Percentiles rank a stretch among this genome's conserved stretches.
Evolutionary conservation across 2,888 invertebrate species (phyloP).

Genomic region (Tiphia femorata): DNA sequence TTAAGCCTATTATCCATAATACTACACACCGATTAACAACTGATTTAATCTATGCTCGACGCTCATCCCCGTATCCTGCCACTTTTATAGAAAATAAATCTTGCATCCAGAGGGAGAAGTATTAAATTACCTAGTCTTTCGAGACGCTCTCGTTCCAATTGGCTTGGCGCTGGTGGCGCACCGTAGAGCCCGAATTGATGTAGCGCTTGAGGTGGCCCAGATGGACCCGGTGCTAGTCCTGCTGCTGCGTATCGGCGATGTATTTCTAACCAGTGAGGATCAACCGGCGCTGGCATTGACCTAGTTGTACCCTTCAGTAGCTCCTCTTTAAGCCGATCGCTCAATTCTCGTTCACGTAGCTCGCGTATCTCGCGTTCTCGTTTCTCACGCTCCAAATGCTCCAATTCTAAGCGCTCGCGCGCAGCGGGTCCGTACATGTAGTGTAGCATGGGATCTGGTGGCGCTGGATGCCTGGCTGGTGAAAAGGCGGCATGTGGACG

Average conservation of each 20-base stretch:
- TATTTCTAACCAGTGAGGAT: slow-evolving; percentile 90
- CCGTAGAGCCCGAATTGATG: slow-evolving; percentile 80
- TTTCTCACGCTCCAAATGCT: slow-evolving; percentile 68
- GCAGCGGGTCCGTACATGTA: slow-evolving; percentile 87
- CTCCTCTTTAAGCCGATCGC: slow-evolving; percentile 90
- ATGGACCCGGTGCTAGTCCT: slow-evolving; percentile 65
- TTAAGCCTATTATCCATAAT: too few relatives aligned
- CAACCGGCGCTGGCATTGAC: slow-evolving; percentile 72
- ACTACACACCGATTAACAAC: too few relatives aligned
- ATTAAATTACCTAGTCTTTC: slow-evolving; percentile 81
- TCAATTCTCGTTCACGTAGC: slow-evolving; percentile 82
- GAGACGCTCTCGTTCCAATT: slow-evolving; percentile 88
- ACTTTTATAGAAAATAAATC: background rate
- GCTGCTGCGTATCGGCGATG: slow-evolving; percentile 79
- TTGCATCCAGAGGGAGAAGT: background rate
- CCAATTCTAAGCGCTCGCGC: slow-evolving; percentile 78
- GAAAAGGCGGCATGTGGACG: slow-evolving; percentile 91
- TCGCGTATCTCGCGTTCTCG: slow-evolving; percentile 75
- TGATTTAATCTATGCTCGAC: too few relatives aligned
- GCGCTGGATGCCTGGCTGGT: slow-evolving; percentile 71
- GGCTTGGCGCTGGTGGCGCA: slow-evolving; percentile 83
- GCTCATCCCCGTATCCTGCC: too few relatives aligned
- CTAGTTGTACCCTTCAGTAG: slow-evolving; percentile 79
- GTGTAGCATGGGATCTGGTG: slow-evolving; percentile 83
- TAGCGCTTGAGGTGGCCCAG: slow-evolving; percentile 71